These are phyloP conservation scores for Lutjanus campechanus DNA, from an alignment of 2,797 vertebrate genomes.

Conservation along the genomic window DNA sequence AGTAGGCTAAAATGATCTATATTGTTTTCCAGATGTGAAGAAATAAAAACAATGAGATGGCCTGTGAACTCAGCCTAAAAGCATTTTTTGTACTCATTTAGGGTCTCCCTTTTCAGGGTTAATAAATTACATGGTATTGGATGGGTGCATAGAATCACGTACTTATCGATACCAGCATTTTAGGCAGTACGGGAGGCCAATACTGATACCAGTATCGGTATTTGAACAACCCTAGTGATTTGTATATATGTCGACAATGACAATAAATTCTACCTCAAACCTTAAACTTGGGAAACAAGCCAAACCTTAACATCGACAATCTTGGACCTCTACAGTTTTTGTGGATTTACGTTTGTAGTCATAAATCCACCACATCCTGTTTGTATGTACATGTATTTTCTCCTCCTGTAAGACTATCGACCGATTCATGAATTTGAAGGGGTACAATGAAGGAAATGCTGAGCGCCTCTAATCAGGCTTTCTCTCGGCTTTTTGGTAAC, in stretches of 20 bases:
- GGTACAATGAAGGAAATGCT: neutral
- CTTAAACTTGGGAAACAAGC: neutral
- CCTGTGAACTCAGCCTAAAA: too few relatives aligned
- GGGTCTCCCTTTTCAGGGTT: too few relatives aligned
- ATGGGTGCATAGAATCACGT: too few relatives aligned
- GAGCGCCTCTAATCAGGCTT: neutral
- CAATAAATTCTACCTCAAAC: neutral
- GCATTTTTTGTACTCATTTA: too few relatives aligned
- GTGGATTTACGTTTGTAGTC: neutral
- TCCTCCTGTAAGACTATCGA: neutral
- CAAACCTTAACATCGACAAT: neutral
- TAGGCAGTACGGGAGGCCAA: too few relatives aligned
- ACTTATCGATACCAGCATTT: too few relatives aligned
- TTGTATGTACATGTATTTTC: neutral
- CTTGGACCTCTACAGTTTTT: neutral
- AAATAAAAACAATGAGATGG: too few relatives aligned
- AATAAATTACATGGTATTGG: too few relatives aligned
- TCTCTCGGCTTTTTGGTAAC: neutral
- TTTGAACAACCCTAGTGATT: too few relatives aligned
- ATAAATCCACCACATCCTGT: neutral
- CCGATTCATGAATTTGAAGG: neutral
- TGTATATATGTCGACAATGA: neutral
- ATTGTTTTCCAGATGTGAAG: too few relatives aligned
- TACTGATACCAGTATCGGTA: too few relatives aligned
- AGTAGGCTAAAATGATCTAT: too few relatives aligned